phyloP scores from a whole-genome alignment of 2,797 vertebrate genomes.

The Leuciscus waleckii region DNA sequence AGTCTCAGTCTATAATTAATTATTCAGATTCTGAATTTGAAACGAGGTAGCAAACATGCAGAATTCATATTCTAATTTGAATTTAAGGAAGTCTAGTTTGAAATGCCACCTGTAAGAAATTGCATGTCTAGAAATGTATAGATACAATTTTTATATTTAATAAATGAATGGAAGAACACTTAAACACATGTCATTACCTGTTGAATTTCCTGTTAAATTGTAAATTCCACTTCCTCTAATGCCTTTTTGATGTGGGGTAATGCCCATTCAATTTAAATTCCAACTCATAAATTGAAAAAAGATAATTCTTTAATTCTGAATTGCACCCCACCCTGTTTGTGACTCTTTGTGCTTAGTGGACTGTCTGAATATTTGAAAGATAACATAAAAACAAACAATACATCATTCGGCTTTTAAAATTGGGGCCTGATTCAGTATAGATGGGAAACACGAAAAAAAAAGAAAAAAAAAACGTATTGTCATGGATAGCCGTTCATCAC shows the following conservation, averaged over 20 bases:
- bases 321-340: background rate
- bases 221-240: background rate
- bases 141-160: background rate
- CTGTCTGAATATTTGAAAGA: background rate
- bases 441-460: background rate
- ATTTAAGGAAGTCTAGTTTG: background rate
- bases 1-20: background rate
- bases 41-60: background rate
- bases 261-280: too few species aligned
- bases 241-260: background rate
- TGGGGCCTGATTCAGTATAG: background rate
- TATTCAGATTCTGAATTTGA: background rate
- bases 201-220: background rate
- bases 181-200: background rate
- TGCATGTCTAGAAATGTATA: background rate
- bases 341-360: background rate
- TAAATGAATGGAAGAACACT: background rate
- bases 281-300: background rate
- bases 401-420: background rate
- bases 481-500: too few species aligned
- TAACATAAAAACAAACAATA: background rate
- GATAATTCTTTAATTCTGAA: background rate
- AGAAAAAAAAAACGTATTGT: background rate
- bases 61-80: background rate
- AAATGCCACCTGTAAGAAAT: background rate